Evolutionary conservation across 2,797 vertebrate genomes (phyloP).

Genomic region (Gambelia wislizenii): DNA sequence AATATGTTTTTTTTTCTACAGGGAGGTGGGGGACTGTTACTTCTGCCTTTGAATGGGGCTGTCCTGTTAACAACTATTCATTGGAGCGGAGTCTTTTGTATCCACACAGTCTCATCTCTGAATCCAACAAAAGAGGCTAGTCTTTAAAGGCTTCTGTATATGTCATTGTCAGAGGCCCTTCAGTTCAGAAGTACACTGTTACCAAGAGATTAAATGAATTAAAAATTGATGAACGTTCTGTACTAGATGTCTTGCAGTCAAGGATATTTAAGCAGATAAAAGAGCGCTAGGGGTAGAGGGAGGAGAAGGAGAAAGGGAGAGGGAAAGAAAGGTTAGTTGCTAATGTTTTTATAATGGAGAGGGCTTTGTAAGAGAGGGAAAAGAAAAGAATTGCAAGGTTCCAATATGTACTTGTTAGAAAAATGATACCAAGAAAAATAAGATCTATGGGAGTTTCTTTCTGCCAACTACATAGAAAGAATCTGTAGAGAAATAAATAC

Average conservation of each 20-base stretch:
- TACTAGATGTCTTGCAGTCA: slow-evolving; percentile 75
- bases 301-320: not conserved
- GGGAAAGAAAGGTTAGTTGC: slow-evolving; percentile 40
- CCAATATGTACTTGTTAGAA: slow-evolving; percentile 48
- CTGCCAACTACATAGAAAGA: slow-evolving; percentile 1
- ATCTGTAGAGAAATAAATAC: slow-evolving; percentile 11
- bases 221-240: slow-evolving; percentile 81
- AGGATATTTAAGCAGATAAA: slow-evolving; percentile 78
- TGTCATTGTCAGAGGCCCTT: slow-evolving; percentile 74
- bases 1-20: slow-evolving; percentile 51
- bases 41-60: slow-evolving; percentile 58
- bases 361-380: slow-evolving; percentile 34
- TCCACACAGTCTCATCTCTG: slow-evolving; percentile 43
- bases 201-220: slow-evolving; percentile 79
- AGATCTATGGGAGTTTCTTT: slow-evolving; percentile 22
- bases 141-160: slow-evolving; percentile 67
- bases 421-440: slow-evolving; percentile 32
- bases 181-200: slow-evolving; percentile 74
- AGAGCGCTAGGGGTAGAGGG: slow-evolving; percentile 38
- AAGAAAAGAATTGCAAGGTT: slow-evolving; percentile 8
- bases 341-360: slow-evolving; percentile 61
- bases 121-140: slow-evolving; percentile 52
- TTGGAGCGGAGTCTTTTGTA: slow-evolving; percentile 53
- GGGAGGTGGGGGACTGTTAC: slow-evolving; percentile 48
- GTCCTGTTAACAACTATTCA: slow-evolving; percentile 53